A percentile compares a stretch with the other conserved stretches of the same genome.
These are phyloP conservation scores for Gadus chalcogrammus DNA, from an alignment of 2,113 vertebrate species.

Conservation along the genomic window DNA sequence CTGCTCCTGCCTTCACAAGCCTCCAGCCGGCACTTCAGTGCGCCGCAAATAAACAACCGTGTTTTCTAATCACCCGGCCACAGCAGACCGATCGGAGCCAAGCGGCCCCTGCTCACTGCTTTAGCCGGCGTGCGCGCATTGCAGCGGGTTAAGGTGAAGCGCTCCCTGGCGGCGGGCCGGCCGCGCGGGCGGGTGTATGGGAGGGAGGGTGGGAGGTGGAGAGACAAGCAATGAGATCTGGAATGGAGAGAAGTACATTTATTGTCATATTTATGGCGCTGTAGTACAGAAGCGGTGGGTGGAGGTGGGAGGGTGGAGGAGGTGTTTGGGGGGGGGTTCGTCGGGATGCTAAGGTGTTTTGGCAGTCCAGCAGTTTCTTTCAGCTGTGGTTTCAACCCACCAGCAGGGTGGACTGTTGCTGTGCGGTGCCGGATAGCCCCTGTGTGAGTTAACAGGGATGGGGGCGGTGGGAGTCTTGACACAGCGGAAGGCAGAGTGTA, in stretches of 20 bases:
- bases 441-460: not conserved
- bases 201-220: not conserved
- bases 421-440: not conserved
- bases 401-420: too few relatives aligned
- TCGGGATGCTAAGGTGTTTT: conserved; percentile 3
- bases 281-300: not conserved
- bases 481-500: not conserved
- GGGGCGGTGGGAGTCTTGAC: not conserved
- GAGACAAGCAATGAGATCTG: not conserved
- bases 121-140: not conserved
- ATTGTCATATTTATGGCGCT: conserved; percentile 19
- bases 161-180: not conserved
- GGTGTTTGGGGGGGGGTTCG: not conserved
- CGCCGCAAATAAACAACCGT: conserved; percentile 13
- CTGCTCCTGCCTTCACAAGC: conserved; percentile 3
- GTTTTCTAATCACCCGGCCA: conserved; percentile 26
- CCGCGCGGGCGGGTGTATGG: not conserved
- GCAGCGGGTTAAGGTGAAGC: not conserved
- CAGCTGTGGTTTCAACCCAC: too few relatives aligned
- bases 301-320: not conserved
- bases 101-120: not conserved
- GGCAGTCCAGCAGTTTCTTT: too few relatives aligned
- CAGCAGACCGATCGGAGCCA: conserved; percentile 1
- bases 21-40: conserved; percentile 10
- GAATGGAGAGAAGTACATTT: conserved; percentile 1